phyloP scores from a whole-genome alignment of 2,113 vertebrate species.

The Apaloderma vittatum region DNA sequence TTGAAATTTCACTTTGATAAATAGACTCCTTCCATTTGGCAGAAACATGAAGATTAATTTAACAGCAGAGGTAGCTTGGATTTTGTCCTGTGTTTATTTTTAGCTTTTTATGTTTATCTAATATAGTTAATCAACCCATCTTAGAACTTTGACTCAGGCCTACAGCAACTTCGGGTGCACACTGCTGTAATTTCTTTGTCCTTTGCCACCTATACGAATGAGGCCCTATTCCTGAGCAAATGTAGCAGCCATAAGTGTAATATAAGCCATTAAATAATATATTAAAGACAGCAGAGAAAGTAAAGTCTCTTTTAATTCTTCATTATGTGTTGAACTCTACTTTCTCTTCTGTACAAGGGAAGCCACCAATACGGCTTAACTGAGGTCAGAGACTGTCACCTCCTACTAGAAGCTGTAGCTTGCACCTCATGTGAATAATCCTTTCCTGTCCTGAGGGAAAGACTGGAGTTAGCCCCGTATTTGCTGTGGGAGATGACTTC shows the following conservation, averaged over 20 bases:
- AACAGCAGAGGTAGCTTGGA: not conserved
- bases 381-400: not conserved
- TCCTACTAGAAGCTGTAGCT: not conserved
- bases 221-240: not conserved
- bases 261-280: not conserved
- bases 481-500: not conserved
- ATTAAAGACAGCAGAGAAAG: not conserved
- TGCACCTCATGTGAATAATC: not conserved
- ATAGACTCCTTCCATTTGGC: not conserved
- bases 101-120: not conserved
- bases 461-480: not conserved
- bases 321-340: not conserved
- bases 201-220: not conserved
- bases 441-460: not conserved
- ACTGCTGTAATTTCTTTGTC: not conserved
- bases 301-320: not conserved
- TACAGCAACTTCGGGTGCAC: not conserved
- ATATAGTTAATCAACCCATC: not conserved
- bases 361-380: not conserved
- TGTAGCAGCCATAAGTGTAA: not conserved
- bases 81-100: not conserved
- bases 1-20: slow-evolving; percentile 28
- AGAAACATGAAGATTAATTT: slow-evolving; percentile 25
- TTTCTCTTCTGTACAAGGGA: not conserved
- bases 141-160: not conserved